Base-by-base conservation (phyloP, 2,113 vertebrate genomes). In the Xenotilapia leptura region DNA sequence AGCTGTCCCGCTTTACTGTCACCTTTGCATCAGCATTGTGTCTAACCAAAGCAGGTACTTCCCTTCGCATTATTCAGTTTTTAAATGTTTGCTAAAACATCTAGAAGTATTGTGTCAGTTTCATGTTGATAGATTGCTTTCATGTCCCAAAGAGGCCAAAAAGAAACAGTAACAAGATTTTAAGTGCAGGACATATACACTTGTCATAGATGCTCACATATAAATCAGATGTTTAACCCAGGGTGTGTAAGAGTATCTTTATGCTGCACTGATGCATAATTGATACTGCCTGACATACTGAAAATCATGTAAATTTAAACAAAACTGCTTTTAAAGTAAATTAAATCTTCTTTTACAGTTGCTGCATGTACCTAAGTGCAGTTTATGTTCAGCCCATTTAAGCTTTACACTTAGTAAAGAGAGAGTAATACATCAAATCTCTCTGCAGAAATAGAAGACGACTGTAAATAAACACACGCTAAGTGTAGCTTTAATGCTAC, bases 401-500 rank as follows among this genome's bases (percentile, higher is more conserved):
- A 42, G 36, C 17, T 83, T 81, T 19, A 80, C 45, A 49, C 3
- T 88, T 15, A 31, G 21, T 19, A 13, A 86, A 73, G 31, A 60
- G 54, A 51, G 19, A 11, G 7, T 62, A 79, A 51, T 86, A 80
- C 80, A 36, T 91, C 83, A 65, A 14, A 73, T 10, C n/a, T 45
- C 40, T 77, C 79, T 77, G 58, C 28, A 60, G 45, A 54, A 47
- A 51, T 4, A 62, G n/a, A 79, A 11, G n/a, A 33, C 19, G n/a
- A 49, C 4, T 84, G 70, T 90, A 88, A 87, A 87, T 91, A 86
- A 68, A 83, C 82, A 31, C 23, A 23, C 26, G 15, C 38, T 75
- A 68, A 80, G 55, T 82, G 62, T 31, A 26, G 80, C 65, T 79
- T 92, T 87, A 87, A 88, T 84, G 70, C 75, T 49, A 84, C 87